A percentile compares a stretch with the other conserved stretches of the same genome.
Evolutionary conservation across 2,888 invertebrate species (phyloP).

Genomic region (Panzeria rudis): DNA sequence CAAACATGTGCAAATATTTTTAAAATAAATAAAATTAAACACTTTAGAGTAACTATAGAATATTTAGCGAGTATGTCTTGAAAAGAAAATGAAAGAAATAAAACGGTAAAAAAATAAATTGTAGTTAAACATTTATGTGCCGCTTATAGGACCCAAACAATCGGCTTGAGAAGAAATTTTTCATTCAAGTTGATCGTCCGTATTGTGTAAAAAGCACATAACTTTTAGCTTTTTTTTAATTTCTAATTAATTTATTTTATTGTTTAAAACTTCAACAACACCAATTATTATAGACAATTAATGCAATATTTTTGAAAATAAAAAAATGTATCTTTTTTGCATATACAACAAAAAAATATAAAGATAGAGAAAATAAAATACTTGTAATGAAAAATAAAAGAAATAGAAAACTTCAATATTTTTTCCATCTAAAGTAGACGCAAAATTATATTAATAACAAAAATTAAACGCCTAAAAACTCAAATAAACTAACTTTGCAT

Average conservation of each 20-base stretch:
- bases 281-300: constrained; percentile 67
- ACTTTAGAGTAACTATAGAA: constrained; percentile 48
- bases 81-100: constrained; percentile 14
- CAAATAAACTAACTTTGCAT: constrained; percentile 61
- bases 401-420: constrained; percentile 74
- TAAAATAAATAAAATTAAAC: constrained; percentile 38
- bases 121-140: constrained; percentile 38
- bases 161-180: too few species aligned
- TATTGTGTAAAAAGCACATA: too few species aligned
- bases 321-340: constrained; percentile 69
- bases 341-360: constrained; percentile 75
- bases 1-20: constrained; percentile 64
- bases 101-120: constrained; percentile 37
- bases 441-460: constrained; percentile 61
- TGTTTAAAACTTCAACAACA: constrained; percentile 59
- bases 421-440: constrained; percentile 80
- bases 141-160: too few species aligned
- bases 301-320: constrained; percentile 52
- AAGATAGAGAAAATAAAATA: background rate
- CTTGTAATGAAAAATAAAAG: constrained; percentile 75
- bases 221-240: constrained; percentile 53
- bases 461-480: constrained; percentile 50
- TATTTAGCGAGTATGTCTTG: constrained; percentile 33
- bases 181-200: background rate
- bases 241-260: constrained; percentile 33